Percentiles rank a stretch among this genome's conserved stretches.
phyloP scores from a whole-genome alignment of 2,888 invertebrate species.

The Neelides folsomi region DNA sequence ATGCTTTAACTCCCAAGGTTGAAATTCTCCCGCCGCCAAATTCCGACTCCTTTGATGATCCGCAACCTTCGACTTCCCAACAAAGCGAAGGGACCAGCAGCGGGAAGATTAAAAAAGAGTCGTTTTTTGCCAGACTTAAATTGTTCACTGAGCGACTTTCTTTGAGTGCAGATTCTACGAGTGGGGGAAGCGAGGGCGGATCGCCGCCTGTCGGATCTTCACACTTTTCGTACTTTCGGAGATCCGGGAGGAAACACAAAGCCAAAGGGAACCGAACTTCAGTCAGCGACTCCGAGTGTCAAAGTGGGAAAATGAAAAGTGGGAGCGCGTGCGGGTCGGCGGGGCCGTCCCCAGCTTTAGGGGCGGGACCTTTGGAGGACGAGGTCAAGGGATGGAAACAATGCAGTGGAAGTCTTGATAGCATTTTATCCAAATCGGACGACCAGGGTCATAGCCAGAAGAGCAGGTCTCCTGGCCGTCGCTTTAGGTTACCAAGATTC shows the following conservation, averaged over 20 bases:
- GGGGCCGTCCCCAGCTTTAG: conserved; percentile 25
- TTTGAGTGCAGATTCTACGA: conserved; percentile 15
- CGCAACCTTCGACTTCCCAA: conserved; percentile 6
- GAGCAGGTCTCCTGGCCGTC: conserved; percentile 25
- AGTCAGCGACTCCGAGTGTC: conserved; percentile 17
- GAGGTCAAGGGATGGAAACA: conserved; percentile 18
- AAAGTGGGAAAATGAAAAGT: conserved; percentile 4
- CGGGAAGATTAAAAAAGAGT: conserved; percentile 33
- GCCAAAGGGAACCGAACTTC: conserved; percentile 15
- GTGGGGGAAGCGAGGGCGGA: conserved; percentile 14
- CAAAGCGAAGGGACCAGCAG: conserved; percentile 8
- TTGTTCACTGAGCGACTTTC: conserved; percentile 43
- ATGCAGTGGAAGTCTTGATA: conserved; percentile 31
- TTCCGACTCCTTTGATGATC: conserved; percentile 5
- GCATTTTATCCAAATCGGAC: conserved; percentile 29
- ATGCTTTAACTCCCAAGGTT: conserved; percentile 14
- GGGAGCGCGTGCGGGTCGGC: conserved; percentile 21
- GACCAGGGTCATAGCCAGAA: conserved; percentile 6
- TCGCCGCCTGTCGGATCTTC: conserved; percentile 10
- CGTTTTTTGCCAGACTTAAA: conserved; percentile 43
- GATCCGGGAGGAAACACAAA: conserved; percentile 13
- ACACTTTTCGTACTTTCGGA: conserved; percentile 23
- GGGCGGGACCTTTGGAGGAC: conserved; percentile 14
- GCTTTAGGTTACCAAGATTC: conserved; percentile 30
- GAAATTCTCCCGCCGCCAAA: conserved; percentile 8